Evolutionary conservation across 2,113 vertebrate species (phyloP).

Genomic region (Rhipidura dahli): DNA sequence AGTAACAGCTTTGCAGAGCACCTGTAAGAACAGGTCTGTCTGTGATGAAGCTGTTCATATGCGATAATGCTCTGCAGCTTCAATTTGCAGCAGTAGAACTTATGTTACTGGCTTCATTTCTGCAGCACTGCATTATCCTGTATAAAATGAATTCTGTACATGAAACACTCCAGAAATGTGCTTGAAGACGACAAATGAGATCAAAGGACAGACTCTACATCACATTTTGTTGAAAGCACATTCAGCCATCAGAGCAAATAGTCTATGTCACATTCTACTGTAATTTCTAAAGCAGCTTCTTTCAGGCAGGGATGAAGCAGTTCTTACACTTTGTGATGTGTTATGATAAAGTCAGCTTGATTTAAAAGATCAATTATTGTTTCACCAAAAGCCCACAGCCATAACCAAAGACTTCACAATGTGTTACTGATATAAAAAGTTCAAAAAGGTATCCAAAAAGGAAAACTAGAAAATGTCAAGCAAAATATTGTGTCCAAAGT

Average conservation of each 20-base stretch:
- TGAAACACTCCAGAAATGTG: conserved; percentile 62
- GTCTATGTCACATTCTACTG: conserved; percentile 34
- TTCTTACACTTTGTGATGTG: conserved; percentile 11
- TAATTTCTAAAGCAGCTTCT: conserved; percentile 61
- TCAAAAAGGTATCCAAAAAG: not conserved
- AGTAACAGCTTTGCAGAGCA: not conserved
- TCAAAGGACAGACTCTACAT: conserved; percentile 50
- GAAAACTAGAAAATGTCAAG: not conserved
- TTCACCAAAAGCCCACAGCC: not conserved
- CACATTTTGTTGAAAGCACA: conserved; percentile 65
- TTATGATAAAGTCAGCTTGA: not conserved
- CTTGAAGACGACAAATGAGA: conserved; percentile 71
- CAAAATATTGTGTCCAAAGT: not conserved
- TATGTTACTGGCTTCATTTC: conserved; percentile 47
- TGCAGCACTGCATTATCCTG: conserved; percentile 38
- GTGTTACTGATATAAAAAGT: not conserved
- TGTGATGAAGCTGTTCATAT: conserved; percentile 38
- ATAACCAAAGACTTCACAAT: not conserved
- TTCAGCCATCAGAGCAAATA: conserved; percentile 66
- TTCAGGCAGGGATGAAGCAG: conserved; percentile 50
- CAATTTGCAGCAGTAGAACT: conserved; percentile 56
- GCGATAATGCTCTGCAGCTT: conserved; percentile 25
- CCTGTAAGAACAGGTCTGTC: conserved; percentile 6
- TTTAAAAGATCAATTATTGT: conserved; percentile 18
- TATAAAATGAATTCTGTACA: conserved; percentile 36